phyloP scores from a whole-genome alignment of 2,888 invertebrate genomes.

The Macropis europaea region DNA sequence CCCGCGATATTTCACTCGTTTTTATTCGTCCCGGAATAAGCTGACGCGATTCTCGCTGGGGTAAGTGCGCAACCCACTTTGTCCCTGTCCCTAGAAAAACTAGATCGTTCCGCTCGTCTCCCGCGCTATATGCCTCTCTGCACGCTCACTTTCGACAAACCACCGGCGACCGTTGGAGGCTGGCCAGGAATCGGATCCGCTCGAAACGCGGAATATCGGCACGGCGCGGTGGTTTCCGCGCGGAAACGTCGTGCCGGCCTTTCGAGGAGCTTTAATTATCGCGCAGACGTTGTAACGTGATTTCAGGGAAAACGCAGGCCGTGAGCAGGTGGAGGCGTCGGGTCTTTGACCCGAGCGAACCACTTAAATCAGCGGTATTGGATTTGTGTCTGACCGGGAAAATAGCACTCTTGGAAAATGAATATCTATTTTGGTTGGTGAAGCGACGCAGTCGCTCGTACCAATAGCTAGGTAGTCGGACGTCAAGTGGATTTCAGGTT shows the following conservation, averaged over 20 bases:
- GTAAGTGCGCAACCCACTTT: background rate
- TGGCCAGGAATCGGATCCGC: too few species aligned
- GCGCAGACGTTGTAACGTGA: background rate
- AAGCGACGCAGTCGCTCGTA: constrained; percentile 68
- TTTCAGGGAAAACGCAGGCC: background rate
- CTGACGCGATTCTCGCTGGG: background rate
- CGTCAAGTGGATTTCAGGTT: constrained; percentile 78
- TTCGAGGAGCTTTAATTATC: too few species aligned
- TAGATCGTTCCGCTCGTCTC: background rate
- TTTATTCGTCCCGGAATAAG: background rate
- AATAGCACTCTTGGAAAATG: constrained; percentile 67
- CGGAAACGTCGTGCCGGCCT: too few species aligned
- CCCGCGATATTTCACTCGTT: background rate
- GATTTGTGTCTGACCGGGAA: constrained; percentile 64
- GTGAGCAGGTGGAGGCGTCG: background rate
- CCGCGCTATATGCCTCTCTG: background rate
- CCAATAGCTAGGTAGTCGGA: constrained; percentile 62
- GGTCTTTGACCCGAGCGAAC: constrained; percentile 53
- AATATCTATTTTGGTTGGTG: constrained; percentile 74
- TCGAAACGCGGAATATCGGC: too few species aligned
- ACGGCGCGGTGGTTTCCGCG: too few species aligned
- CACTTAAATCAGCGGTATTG: constrained; percentile 62
- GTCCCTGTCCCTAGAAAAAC: background rate
- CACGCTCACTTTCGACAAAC: too few species aligned
- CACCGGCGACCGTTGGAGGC: too few species aligned